Conservation (phyloP, 1,140 invertebrate genomes). For the Zaprionus ornatus region DNA sequence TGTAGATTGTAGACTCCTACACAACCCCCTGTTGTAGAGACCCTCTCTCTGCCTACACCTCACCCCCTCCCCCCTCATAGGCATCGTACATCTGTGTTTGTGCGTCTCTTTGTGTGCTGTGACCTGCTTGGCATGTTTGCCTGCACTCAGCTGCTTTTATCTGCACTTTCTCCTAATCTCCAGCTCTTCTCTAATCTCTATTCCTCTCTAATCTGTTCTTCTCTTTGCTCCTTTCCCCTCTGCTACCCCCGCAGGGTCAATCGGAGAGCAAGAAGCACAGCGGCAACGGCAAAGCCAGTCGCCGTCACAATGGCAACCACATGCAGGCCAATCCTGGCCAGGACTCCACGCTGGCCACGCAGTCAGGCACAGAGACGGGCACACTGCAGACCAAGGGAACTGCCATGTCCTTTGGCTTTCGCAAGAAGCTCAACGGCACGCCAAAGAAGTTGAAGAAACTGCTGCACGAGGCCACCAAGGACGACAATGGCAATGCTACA, state of each 20-base stretch:
- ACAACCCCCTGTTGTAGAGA: no score
- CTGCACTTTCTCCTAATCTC: constrained; percentile 40
- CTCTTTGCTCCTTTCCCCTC: neutral
- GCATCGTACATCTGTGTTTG: neutral
- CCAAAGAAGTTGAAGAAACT: constrained; percentile 82
- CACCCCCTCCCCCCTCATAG: neutral
- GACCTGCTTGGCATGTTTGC: neutral
- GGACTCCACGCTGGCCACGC: neutral
- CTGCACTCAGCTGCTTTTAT: neutral
- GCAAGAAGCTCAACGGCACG: constrained; percentile 82
- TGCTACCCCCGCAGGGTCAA: constrained; percentile 64
- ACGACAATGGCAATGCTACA: constrained; percentile 79
- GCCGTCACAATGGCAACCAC: constrained; percentile 62
- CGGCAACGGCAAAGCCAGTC: constrained; percentile 56
- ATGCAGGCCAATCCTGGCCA: constrained; percentile 16
- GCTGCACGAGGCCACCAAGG: constrained; percentile 67
- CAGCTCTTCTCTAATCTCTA: constrained; percentile 6
- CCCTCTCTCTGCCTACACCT: neutral
- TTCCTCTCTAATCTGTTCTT: neutral
- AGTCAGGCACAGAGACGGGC: constrained; percentile 19
- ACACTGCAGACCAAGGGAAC: constrained; percentile 82
- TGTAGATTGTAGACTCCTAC: no score
- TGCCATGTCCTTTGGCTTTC: constrained; percentile 84
- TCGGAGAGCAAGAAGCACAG: constrained; percentile 81
- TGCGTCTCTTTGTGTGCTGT: neutral